These are phyloP conservation scores for Prinia subflava DNA, from an alignment of 2,113 vertebrate species.

Conservation along the genomic window DNA sequence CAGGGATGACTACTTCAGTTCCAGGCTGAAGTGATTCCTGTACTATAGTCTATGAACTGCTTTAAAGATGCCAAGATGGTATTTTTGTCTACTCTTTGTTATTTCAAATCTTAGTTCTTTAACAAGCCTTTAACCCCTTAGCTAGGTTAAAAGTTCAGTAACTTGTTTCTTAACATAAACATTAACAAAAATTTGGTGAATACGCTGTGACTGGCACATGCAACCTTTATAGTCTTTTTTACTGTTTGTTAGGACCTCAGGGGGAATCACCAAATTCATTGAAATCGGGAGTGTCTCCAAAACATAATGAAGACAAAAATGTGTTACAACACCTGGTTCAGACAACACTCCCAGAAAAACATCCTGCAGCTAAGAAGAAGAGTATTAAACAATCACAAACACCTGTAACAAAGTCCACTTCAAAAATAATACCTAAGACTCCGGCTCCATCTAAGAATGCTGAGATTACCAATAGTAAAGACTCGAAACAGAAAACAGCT, in stretches of 20 bases:
- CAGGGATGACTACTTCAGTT: not conserved
- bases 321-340: slow-evolving; percentile 65
- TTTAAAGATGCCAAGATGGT: not conserved
- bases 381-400: slow-evolving; percentile 67
- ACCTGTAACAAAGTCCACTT: slow-evolving; percentile 66
- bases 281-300: slow-evolving; percentile 81
- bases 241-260: slow-evolving; percentile 72
- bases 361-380: slow-evolving; percentile 77
- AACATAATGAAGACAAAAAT: slow-evolving; percentile 82
- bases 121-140: not conserved
- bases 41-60: not conserved
- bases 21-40: not conserved
- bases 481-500: slow-evolving; percentile 65
- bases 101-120: not conserved
- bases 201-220: not conserved
- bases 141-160: not conserved
- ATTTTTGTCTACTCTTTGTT: not conserved
- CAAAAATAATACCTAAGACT: slow-evolving; percentile 74
- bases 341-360: slow-evolving; percentile 57
- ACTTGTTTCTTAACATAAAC: not conserved
- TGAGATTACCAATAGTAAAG: slow-evolving; percentile 63
- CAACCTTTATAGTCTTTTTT: not conserved
- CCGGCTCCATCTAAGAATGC: slow-evolving; percentile 62
- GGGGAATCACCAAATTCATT: slow-evolving; percentile 70
- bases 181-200: not conserved